These are phyloP conservation scores for Myotis brandtii DNA, from an alignment of 2,113 vertebrate genomes.

Conservation along the genomic window DNA sequence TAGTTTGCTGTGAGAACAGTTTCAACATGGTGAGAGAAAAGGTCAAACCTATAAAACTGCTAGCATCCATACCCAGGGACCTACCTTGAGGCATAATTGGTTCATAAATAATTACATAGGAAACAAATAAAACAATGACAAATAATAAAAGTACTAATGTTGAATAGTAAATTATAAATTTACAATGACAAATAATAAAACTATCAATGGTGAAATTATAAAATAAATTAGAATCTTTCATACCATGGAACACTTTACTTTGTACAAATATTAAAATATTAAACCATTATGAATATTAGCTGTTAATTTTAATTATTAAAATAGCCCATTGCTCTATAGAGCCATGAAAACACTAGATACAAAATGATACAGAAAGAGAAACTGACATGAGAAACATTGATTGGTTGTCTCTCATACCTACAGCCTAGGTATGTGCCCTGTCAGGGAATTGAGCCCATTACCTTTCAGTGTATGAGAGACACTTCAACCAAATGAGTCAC, in stretches of 20 bases:
- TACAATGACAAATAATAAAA: background rate
- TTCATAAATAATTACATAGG: background rate
- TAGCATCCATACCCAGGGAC: background rate
- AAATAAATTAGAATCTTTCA: background rate
- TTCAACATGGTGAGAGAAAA: background rate
- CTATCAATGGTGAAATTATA: background rate
- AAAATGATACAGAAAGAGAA: background rate
- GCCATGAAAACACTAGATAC: background rate
- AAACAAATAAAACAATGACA: background rate
- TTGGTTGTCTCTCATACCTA: background rate
- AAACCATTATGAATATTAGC: background rate
- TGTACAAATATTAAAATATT: background rate
- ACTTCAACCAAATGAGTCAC: background rate
- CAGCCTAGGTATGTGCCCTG: background rate
- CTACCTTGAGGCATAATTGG: background rate
- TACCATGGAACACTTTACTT: background rate
- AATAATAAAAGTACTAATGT: background rate
- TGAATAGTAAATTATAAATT: background rate
- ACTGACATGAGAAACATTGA: background rate
- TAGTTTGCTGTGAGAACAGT: background rate
- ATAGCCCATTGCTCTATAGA: background rate
- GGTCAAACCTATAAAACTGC: background rate
- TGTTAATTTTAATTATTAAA: constrained; percentile 5
- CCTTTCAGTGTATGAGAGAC: background rate
- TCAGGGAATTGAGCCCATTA: background rate